Conservation (phyloP, 1,140 invertebrate genomes). For the Trichomalopsis sarcophagae region DNA sequence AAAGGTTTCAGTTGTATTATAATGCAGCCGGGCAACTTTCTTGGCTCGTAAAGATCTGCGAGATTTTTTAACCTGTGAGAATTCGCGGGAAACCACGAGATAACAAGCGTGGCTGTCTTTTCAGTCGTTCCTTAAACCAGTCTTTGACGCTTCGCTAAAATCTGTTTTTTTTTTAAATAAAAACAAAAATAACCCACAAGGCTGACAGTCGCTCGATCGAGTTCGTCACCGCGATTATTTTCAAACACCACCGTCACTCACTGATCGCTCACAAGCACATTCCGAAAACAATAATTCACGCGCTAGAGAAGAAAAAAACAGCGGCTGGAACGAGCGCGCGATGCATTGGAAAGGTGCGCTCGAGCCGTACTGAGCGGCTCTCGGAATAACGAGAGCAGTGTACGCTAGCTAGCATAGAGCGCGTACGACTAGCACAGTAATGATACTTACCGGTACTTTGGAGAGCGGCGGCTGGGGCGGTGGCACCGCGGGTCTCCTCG, state of each 20-base stretch:
- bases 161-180: not conserved
- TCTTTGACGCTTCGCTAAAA: not conserved
- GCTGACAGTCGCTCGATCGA: not conserved
- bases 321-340: not conserved
- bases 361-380: not conserved
- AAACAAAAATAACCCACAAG: not conserved
- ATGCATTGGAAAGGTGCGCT: not conserved
- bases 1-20: not conserved
- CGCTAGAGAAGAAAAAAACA: constrained; percentile 16
- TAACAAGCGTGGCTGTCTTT: too few species aligned
- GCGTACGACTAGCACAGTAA: not conserved
- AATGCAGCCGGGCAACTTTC: not conserved
- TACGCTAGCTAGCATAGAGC: not conserved
- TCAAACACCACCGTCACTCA: not conserved
- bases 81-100: not conserved
- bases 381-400: not conserved
- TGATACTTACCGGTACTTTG: constrained; percentile 66
- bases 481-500: constrained; percentile 75
- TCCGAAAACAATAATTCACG: not conserved
- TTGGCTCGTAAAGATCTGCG: not conserved
- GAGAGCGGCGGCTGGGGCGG: constrained; percentile 75
- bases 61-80: not conserved
- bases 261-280: not conserved
- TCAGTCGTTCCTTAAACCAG: too few species aligned
- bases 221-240: not conserved